phyloP scores from a whole-genome alignment of 2,113 vertebrate genomes.

The Ardeotis arabs region DNA sequence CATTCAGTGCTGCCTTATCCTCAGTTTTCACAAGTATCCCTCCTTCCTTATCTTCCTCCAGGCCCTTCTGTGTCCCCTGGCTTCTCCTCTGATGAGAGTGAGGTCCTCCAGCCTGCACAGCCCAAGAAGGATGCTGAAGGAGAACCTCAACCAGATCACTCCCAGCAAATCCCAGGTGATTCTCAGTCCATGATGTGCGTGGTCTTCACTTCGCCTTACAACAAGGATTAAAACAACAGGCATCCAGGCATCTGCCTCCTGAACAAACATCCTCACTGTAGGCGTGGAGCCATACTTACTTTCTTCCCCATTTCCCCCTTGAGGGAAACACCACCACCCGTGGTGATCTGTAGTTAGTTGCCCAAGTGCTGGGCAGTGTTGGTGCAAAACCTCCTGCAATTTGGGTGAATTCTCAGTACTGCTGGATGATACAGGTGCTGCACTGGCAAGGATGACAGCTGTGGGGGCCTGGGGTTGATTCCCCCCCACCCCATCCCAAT shows the following conservation, averaged over 20 bases:
- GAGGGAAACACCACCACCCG: background rate
- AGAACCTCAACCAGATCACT: background rate
- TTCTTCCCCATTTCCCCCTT: background rate
- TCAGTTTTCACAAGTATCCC: background rate
- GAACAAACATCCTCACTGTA: background rate
- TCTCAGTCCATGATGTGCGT: background rate
- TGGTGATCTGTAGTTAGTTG: background rate
- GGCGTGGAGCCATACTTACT: background rate
- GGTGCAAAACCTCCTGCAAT: background rate
- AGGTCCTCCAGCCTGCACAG: background rate
- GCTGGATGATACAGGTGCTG: background rate
- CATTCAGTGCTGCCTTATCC: background rate
- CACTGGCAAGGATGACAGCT: background rate
- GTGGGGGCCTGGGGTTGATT: accelerated
- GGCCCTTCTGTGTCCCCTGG: background rate
- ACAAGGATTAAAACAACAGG: background rate
- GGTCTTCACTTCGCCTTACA: background rate
- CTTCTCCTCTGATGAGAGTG: background rate
- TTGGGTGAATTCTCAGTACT: background rate
- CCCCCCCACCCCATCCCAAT: accelerated
- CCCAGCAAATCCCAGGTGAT: background rate
- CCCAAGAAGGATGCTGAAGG: background rate
- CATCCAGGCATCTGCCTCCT: background rate
- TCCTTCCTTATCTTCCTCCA: background rate
- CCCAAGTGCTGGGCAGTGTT: background rate